Base-by-base conservation (phyloP, 2,888 invertebrate genomes). In the Melolontha melolontha region DNA sequence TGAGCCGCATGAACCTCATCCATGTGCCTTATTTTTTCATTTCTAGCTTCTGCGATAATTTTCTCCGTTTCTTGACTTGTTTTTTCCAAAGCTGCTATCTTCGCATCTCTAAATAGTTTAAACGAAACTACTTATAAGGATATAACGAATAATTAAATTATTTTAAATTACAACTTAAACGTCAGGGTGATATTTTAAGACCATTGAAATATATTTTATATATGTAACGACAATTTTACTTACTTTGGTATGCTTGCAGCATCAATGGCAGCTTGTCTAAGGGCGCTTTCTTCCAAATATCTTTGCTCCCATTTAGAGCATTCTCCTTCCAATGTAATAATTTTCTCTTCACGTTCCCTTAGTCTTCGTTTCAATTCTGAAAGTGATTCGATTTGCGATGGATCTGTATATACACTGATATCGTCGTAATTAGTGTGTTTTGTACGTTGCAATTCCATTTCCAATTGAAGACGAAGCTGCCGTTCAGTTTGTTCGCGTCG, bases 261-360 rank as follows among this genome's bases (percentile, higher is more conserved):
- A 80, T 93, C 93, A 50, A 94, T 91, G 40, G 92, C 93, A 63
- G 93, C 91, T 82, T 93, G 93, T 17, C 93, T 82, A 71, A 92
- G 83, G 47, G 93, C 91, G 72, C 91, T 91, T 81, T 94, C 94
- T 82, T 94, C 94, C 59, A 94, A 85, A 83, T 92, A 94, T 55
- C 92, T 87, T 83, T 94, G 93, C 83, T 95, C 94, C 93, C 93
- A 93, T 85, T 93, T 92, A 74, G 92, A 89, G 76, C 92, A 91
- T 79, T 93, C 93, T 0, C 92, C 92, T 83, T 93, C 93, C 64
- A 92, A 84, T 68, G 90, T 84, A 87, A 91, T 89, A 41, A 92
- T 90, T 78, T 89, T 90, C 76, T 90, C 90, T 75, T 91, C 91
- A 75, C 89, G 88, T 75, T 92, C 91, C 55, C 89, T 85, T 49